Base-by-base conservation (phyloP, 2,113 vertebrate genomes). In the Cyanoramphus novaezelandiae region DNA sequence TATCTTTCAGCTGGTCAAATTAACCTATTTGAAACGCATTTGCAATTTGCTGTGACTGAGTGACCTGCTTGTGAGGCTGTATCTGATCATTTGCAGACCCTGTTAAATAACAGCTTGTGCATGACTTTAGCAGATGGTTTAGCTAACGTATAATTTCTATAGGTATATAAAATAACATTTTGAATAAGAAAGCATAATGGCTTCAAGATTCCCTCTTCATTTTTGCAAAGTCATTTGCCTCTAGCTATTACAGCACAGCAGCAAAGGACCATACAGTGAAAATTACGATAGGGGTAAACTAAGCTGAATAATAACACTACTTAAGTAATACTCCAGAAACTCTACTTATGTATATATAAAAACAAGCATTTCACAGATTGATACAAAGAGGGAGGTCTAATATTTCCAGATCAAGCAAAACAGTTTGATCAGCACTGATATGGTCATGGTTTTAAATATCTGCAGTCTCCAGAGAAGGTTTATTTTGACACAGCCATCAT, bases 61-160 rank as follows among this genome's bases (percentile, higher is more conserved):
- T 95, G 95, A 97, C 96, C 95, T 96, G 89, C 71, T 92, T 90
- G 74, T 65, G 79, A 92, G 92, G 86, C 90, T 95, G 59, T 68
- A 88, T 91, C 92, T 96, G 95, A 97, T 96, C 93, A 96, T 95
- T 96, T 96, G 95, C 97, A 97, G 97, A 93, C 79, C 25, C 59
- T 90, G 69, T 95, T 98, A 96, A 97, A 95, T 74, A 95, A 74
- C 71, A 92, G 78, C 71, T 89, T 93, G 92, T 83, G 65, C 80
- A 96, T 96, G 86, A 95, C 93, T 97, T 97, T 94, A 96, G 88
- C 96, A 96, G 96, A 97, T 97, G 96, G 93, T 94, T 96, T 95
- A 95, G 92, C 80, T 96, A 97, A 96, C 90, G 65, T 96, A 80
- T 94, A 97, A 97, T 96, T 97, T 97, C 95, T 93, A 89, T 82